Evolutionary conservation across 1,140 invertebrate species (phyloP).

Genomic region (Caerostris extrusa): DNA sequence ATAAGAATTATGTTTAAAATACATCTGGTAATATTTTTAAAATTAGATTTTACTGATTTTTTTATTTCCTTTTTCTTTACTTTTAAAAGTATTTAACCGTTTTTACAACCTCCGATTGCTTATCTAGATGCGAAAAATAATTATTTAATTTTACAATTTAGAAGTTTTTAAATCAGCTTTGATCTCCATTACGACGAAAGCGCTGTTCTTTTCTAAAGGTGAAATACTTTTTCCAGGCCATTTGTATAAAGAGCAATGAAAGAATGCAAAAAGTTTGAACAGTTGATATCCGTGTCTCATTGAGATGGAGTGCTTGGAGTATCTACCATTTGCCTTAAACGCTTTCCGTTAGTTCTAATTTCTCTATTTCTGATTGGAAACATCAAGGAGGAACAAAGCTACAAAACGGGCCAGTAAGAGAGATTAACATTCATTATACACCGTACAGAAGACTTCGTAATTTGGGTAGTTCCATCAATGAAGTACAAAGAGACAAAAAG

Average conservation of each 20-base stretch:
- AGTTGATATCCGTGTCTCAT: not conserved
- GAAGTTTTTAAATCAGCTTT: too few species aligned
- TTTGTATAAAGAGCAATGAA: not conserved
- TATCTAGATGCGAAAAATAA: too few species aligned
- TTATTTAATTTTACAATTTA: too few species aligned
- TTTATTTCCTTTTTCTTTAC: too few species aligned
- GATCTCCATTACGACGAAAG: too few species aligned
- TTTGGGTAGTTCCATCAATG: conserved; percentile 17
- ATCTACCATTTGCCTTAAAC: conserved; percentile 1
- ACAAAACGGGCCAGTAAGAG: conserved; percentile 31
- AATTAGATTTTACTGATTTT: too few species aligned
- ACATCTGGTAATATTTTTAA: too few species aligned
- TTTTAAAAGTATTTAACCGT: too few species aligned
- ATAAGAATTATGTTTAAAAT: too few species aligned
- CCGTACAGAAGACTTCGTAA: conserved; percentile 26
- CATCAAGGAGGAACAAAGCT: not conserved
- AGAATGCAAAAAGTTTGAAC: not conserved
- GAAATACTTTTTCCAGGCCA: too few species aligned
- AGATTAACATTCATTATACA: conserved; percentile 50
- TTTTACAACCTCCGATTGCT: too few species aligned
- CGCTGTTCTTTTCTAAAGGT: too few species aligned
- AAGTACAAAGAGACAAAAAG: conserved; percentile 59
- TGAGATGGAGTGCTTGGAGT: conserved; percentile 12
- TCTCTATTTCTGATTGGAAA: conserved; percentile 35
- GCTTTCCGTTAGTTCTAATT: conserved; percentile 27